phyloP scores from a whole-genome alignment of 2,113 vertebrate genomes.

The Myrmophylax atrothorax region DNA sequence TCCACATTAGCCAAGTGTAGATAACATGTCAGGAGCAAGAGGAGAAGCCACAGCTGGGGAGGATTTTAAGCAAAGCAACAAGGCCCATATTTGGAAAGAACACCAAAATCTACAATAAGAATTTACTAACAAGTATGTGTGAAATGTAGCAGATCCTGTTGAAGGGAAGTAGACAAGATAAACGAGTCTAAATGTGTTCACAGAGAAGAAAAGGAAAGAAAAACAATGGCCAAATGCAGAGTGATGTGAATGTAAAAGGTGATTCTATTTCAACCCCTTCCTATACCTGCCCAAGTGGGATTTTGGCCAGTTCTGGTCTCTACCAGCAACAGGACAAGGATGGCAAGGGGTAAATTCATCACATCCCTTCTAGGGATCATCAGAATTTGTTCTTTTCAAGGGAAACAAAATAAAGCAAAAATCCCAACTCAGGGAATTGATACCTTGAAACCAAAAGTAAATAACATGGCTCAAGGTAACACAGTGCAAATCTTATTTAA shows the following conservation, averaged over 20 bases:
- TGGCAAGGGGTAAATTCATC: background rate
- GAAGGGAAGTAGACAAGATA: background rate
- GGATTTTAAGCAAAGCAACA: background rate
- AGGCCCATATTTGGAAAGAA: background rate
- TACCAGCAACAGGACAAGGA: background rate
- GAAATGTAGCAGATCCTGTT: background rate
- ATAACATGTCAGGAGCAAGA: background rate
- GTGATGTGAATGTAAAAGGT: background rate
- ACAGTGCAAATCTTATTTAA: background rate
- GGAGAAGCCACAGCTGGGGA: background rate
- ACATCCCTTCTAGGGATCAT: background rate
- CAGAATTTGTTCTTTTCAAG: background rate
- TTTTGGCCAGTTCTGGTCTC: background rate
- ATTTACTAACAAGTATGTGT: background rate
- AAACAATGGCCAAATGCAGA: background rate
- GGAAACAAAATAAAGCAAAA: background rate
- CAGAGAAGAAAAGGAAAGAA: background rate
- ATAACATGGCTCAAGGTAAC: background rate
- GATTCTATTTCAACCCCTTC: background rate
- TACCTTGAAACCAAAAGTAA: background rate
- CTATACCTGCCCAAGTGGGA: background rate
- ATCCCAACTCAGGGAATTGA: background rate
- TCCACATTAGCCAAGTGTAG: background rate
- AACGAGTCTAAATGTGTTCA: background rate
- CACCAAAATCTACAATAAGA: background rate